Evolutionary conservation across 1,140 invertebrate species (phyloP).

Genomic region (Nebria ingens): DNA sequence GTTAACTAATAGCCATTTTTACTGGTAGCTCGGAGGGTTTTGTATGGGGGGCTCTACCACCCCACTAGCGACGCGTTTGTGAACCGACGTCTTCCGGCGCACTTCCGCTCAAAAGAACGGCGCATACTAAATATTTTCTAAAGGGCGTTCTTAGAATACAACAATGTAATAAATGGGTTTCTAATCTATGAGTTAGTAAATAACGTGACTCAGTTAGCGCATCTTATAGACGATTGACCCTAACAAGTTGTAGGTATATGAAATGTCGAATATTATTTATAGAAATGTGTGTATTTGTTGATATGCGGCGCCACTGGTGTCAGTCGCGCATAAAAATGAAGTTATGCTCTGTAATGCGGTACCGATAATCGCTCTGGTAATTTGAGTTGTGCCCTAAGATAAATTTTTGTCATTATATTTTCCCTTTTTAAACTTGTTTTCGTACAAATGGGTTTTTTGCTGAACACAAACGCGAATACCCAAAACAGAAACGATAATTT

Average conservation of each 20-base stretch:
- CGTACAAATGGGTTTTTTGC: constrained; percentile 2
- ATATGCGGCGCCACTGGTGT: neutral
- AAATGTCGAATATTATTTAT: too few relatives aligned
- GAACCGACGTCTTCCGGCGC: neutral
- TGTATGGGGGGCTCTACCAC: too few relatives aligned
- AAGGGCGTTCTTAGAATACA: too few relatives aligned
- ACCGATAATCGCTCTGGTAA: constrained; percentile 6
- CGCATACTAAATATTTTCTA: neutral
- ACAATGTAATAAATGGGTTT: too few relatives aligned
- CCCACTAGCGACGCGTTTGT: too few relatives aligned
- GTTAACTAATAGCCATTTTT: constrained; percentile 25
- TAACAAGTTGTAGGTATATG: too few relatives aligned
- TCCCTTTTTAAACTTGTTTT: constrained; percentile 1
- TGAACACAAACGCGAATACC: too few relatives aligned
- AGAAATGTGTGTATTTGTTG: too few relatives aligned
- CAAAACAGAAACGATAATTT: too few relatives aligned
- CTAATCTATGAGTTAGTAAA: neutral
- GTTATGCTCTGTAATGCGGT: constrained; percentile 4
- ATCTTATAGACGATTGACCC: too few relatives aligned
- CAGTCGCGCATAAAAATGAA: neutral
- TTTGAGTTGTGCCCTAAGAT: constrained; percentile 7
- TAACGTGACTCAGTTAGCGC: too few relatives aligned
- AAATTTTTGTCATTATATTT: constrained; percentile 10
- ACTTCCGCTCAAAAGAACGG: neutral
- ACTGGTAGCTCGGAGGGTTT: constrained; percentile 8